Conservation (phyloP, 1,140 invertebrate genomes). For the Drosophila repletoides region DNA sequence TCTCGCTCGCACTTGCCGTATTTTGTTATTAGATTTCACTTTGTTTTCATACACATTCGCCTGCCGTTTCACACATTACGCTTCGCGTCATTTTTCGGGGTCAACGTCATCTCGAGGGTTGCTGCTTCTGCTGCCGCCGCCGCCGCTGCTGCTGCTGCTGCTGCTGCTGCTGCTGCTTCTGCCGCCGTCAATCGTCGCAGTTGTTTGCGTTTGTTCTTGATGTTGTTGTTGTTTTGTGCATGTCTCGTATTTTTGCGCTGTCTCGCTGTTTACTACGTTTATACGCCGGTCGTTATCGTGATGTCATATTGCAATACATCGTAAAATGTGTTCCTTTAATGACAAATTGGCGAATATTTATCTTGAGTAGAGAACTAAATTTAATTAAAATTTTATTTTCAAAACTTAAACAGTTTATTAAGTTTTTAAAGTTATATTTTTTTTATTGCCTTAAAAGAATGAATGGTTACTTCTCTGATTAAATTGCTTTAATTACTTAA, state of each 20-base stretch:
- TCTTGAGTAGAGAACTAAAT: no score
- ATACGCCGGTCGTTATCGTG: slow-evolving; percentile 24
- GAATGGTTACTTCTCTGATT: no score
- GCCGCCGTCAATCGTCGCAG: slow-evolving; percentile 45
- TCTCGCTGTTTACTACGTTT: slow-evolving; percentile 29
- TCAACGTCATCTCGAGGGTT: slow-evolving; percentile 79
- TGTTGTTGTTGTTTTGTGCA: slow-evolving; percentile 39
- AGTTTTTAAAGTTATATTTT: no score
- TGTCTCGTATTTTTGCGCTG: slow-evolving; percentile 48
- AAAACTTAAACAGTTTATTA: no score
- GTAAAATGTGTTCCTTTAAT: no score
- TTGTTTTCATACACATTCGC: slow-evolving; percentile 75
- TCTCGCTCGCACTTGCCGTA: slow-evolving; percentile 56
- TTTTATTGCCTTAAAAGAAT: no score
- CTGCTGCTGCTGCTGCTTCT: slow-evolving; percentile 48
- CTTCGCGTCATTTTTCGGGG: slow-evolving; percentile 79
- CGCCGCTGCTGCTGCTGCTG: slow-evolving; percentile 35
- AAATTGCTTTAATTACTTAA: no score
- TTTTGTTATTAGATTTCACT: slow-evolving; percentile 71
- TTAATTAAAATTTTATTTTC: no score
- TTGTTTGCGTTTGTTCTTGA: slow-evolving; percentile 36
- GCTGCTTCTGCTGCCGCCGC: slow-evolving; percentile 35
- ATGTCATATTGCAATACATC: slow-evolving; percentile 16
- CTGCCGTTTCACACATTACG: slow-evolving; percentile 75
- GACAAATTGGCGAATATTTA: no score